Evolutionary conservation across 2,113 vertebrate species (phyloP).

Genomic region (cattle (Bos taurus)): DNA sequence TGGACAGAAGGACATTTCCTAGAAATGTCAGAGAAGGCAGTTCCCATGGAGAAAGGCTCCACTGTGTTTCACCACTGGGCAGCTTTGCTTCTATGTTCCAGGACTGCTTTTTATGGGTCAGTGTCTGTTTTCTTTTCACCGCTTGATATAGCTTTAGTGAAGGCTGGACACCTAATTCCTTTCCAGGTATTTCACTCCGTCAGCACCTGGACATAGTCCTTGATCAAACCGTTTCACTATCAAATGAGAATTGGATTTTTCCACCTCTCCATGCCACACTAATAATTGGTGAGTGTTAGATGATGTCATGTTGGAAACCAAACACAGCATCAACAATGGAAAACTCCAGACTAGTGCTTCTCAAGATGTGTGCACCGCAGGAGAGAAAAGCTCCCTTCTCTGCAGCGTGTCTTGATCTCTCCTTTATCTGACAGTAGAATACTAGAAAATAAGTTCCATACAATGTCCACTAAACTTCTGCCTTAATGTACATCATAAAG

Average conservation of each 20-base stretch:
- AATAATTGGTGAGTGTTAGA: background rate
- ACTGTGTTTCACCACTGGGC: background rate
- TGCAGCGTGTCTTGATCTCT: background rate
- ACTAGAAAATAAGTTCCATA: background rate
- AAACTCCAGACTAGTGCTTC: background rate
- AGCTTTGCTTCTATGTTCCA: rapidly evolving
- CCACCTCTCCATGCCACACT: background rate
- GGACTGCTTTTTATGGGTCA: background rate
- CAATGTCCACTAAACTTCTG: background rate
- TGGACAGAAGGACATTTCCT: background rate
- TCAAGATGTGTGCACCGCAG: background rate
- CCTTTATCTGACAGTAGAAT: background rate
- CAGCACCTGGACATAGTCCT: background rate
- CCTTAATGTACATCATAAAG: background rate
- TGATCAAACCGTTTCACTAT: background rate
- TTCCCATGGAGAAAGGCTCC: background rate
- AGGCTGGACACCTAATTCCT: background rate
- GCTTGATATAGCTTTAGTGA: rapidly evolving
- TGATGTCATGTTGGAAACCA: background rate
- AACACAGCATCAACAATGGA: background rate
- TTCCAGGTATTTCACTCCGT: background rate
- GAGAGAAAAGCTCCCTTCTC: background rate
- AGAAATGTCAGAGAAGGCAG: background rate
- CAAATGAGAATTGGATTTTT: background rate
- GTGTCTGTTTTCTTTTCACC: background rate